Evolutionary conservation across 1,140 invertebrate genomes (phyloP).

Genomic region (Cyclargus thomasi): DNA sequence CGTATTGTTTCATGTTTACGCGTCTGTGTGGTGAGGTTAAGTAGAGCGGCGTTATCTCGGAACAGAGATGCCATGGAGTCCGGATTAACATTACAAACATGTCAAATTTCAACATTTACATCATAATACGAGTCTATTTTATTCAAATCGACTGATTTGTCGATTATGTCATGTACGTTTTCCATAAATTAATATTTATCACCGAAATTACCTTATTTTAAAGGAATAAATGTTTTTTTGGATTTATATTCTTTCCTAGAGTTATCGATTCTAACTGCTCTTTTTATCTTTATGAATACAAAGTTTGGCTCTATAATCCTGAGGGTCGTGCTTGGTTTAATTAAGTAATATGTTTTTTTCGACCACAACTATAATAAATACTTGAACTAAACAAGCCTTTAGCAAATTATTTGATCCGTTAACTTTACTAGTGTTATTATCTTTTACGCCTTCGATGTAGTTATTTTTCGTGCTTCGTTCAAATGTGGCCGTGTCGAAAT

Average conservation of each 20-base stretch:
- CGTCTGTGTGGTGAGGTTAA: conserved; percentile 71
- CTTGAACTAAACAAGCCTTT: background rate
- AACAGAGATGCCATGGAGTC: conserved; percentile 68
- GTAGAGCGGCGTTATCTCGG: conserved; percentile 72
- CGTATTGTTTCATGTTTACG: conserved; percentile 74
- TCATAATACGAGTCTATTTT: conserved; percentile 18
- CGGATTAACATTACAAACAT: conserved; percentile 49
- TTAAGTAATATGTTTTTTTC: too few relatives aligned
- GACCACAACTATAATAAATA: too few relatives aligned
- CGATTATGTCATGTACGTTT: background rate
- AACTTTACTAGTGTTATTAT: background rate
- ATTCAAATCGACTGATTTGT: background rate
- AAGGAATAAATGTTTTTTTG: background rate
- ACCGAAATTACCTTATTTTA: background rate
- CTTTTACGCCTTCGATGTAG: background rate
- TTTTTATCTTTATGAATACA: too few relatives aligned
- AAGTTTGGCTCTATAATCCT: background rate
- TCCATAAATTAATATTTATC: background rate
- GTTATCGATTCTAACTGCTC: too few relatives aligned
- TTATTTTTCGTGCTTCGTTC: background rate
- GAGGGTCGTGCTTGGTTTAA: background rate
- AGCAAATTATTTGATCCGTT: background rate
- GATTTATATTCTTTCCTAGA: too few relatives aligned
- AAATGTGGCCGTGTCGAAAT: background rate
- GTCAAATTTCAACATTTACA: conserved; percentile 27